Evolutionary conservation across 2,113 vertebrate species (phyloP).

Genomic region (Neolamprologus fasciatus): DNA sequence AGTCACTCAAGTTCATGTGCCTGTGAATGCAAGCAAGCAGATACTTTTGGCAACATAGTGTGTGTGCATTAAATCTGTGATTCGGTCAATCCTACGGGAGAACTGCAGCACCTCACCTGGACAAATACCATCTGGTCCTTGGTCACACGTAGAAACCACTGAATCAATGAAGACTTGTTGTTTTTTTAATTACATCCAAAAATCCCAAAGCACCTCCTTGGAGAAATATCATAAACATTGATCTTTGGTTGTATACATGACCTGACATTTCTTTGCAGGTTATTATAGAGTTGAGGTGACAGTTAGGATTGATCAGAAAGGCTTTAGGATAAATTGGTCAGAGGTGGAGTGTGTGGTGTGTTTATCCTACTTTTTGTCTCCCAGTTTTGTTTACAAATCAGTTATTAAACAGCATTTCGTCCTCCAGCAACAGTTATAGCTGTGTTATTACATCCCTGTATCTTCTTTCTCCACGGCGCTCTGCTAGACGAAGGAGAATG

Average conservation of each 20-base stretch:
- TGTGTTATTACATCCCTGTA: slow-evolving; percentile 72
- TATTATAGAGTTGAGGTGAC: not conserved
- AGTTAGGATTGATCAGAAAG: not conserved
- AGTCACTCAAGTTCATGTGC: rapidly evolving
- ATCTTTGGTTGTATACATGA: not conserved
- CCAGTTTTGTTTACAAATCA: not conserved
- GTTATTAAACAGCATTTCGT: not conserved
- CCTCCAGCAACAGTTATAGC: not conserved
- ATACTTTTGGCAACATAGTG: not conserved
- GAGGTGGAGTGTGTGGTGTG: not conserved
- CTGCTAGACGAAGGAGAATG: slow-evolving; percentile 97
- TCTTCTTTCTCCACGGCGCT: slow-evolving; percentile 68
- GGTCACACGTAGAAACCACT: not conserved
- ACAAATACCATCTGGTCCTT: not conserved
- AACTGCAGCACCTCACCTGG: not conserved
- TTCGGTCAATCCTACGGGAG: rapidly evolving
- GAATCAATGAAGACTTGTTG: not conserved
- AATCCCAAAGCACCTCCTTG: not conserved
- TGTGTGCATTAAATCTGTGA: not conserved
- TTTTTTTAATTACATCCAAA: not conserved
- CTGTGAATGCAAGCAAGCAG: not conserved
- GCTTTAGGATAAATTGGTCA: not conserved
- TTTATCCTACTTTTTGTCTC: not conserved
- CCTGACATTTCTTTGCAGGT: not conserved
- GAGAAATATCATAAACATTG: not conserved